Conservation (phyloP, 2,888 invertebrate species). For the Mythimna lalbum region DNA sequence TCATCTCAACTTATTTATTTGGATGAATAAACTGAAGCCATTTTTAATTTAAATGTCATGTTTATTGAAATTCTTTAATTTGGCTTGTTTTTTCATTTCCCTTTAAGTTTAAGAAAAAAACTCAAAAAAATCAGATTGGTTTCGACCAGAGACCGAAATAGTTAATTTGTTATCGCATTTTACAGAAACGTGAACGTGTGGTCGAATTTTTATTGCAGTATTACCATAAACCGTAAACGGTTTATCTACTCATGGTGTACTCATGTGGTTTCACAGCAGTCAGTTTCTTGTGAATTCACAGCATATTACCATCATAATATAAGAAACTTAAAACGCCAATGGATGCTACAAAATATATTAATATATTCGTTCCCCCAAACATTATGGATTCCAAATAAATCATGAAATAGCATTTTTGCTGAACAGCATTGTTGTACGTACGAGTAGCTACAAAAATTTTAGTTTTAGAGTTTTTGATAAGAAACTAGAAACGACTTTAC, state of each 20-base stretch:
- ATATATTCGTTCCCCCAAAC: not conserved
- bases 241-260: too few species aligned
- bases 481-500: not conserved
- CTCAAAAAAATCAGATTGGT: too few species aligned
- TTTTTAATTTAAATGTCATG: not conserved
- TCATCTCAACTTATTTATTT: not conserved
- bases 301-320: too few species aligned
- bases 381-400: slow-evolving; percentile 16
- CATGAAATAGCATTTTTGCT: not conserved
- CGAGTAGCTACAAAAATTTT: not conserved
- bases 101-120: too few species aligned
- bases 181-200: too few species aligned
- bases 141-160: too few species aligned
- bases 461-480: too few species aligned
- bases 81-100: not conserved
- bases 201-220: too few species aligned
- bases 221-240: too few species aligned
- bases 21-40: not conserved
- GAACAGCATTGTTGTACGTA: slow-evolving; percentile 1
- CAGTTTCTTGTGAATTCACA: too few species aligned
- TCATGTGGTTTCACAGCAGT: too few species aligned
- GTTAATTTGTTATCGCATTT: too few species aligned
- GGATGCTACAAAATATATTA: not conserved
- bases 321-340: not conserved
- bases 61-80: slow-evolving; percentile 1